A percentile compares a stretch with the other conserved stretches of the same genome.
phyloP scores from a whole-genome alignment of 2,888 invertebrate genomes.

The Melanargia galathea region DNA sequence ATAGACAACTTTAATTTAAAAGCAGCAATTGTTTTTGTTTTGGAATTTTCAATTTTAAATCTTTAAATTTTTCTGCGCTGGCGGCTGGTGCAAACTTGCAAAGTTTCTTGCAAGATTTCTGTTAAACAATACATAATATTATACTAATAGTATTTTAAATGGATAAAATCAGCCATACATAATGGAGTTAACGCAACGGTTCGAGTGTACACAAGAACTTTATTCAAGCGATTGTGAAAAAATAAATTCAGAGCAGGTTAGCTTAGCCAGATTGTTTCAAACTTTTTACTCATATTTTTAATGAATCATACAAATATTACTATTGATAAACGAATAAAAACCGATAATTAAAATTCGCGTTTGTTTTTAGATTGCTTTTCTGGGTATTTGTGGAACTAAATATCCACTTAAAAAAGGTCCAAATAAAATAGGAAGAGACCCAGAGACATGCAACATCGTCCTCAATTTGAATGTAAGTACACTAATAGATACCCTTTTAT shows the following conservation, averaged over 20 bases:
- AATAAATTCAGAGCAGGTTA: slow-evolving; percentile 63
- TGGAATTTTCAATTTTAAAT: no score
- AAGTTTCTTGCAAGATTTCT: no score
- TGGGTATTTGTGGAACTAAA: slow-evolving; percentile 69
- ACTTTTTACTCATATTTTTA: neutral
- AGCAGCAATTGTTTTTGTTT: no score
- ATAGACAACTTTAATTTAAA: no score
- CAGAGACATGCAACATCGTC: slow-evolving; percentile 64
- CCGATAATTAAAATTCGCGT: no score
- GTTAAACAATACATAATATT: neutral
- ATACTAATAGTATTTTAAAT: neutral
- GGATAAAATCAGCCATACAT: neutral
- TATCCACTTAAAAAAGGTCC: slow-evolving; percentile 68
- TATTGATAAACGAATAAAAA: no score
- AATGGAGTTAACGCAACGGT: slow-evolving; percentile 70
- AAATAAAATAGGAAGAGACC: slow-evolving; percentile 74
- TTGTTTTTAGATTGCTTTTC: slow-evolving; percentile 65
- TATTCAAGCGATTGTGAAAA: slow-evolving; percentile 50
- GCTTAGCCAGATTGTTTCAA: neutral
- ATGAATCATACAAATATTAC: neutral
- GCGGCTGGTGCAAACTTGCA: no score
- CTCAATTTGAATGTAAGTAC: slow-evolving; percentile 67
- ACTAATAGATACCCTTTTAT: neutral
- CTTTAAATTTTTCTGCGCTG: no score
- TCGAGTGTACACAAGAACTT: slow-evolving; percentile 66